phyloP scores from a whole-genome alignment of 2,888 invertebrate species.

The Athripsodes cinereus region DNA sequence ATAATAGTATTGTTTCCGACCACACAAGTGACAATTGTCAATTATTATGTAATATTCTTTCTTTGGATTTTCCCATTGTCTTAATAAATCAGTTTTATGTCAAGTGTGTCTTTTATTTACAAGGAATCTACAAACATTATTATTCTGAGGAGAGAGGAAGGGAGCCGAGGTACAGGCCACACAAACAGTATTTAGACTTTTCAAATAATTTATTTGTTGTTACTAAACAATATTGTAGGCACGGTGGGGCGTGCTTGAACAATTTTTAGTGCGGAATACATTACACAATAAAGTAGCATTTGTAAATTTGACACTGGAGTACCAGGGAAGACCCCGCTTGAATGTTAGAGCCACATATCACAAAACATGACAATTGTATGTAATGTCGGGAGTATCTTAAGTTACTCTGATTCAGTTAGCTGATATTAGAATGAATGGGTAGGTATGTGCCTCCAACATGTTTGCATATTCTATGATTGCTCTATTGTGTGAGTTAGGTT shows the following conservation, averaged over 20 bases:
- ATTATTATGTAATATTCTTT: constrained; percentile 21
- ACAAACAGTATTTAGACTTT: background rate
- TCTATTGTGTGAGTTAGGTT: too few species aligned
- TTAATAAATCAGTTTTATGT: constrained; percentile 28
- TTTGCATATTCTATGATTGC: background rate
- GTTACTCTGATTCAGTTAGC: background rate
- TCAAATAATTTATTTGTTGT: background rate
- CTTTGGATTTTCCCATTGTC: constrained; percentile 27
- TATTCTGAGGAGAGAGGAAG: too few species aligned
- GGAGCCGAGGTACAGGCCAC: too few species aligned
- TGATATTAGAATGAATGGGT: background rate
- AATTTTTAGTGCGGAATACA: constrained; percentile 7
- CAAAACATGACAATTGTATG: too few species aligned
- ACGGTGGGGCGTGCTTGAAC: constrained; percentile 6
- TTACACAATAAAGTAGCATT: background rate
- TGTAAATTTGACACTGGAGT: constrained; percentile 5
- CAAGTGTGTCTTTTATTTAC: constrained; percentile 23
- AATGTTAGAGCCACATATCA: background rate
- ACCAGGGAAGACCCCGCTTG: background rate
- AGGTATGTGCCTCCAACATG: background rate
- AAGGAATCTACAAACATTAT: too few species aligned
- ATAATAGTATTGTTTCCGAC: constrained; percentile 26
- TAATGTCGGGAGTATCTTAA: too few species aligned
- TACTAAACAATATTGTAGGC: constrained; percentile 4
- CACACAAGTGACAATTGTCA: constrained; percentile 20